Evolutionary conservation across 2,888 invertebrate species (phyloP).

Genomic region (Diplazon laetatorius): DNA sequence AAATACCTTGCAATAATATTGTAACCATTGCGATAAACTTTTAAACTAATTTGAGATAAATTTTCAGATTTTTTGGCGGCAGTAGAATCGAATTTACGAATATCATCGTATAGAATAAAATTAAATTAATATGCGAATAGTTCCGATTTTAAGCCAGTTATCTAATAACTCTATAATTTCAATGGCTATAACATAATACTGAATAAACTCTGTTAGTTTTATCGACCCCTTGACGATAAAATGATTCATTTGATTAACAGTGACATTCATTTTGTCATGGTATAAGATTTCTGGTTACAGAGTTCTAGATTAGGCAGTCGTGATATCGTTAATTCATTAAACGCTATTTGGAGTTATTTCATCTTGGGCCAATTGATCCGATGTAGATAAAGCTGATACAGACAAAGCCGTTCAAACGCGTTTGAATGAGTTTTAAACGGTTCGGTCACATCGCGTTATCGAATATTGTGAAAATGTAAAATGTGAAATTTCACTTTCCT

Average conservation of each 20-base stretch:
- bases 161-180: not conserved
- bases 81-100: not conserved
- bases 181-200: conserved; percentile 1
- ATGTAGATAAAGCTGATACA: too few relatives aligned
- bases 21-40: not conserved
- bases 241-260: too few relatives aligned
- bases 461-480: conserved; percentile 59
- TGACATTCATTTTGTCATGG: too few relatives aligned
- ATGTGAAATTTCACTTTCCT: conserved; percentile 88
- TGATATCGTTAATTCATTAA: too few relatives aligned
- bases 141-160: not conserved
- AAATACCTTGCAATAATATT: not conserved
- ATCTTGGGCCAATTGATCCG: too few relatives aligned
- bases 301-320: too few relatives aligned
- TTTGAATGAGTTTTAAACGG: conserved; percentile 41
- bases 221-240: too few relatives aligned
- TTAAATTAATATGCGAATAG: not conserved
- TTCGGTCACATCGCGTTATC: conserved; percentile 17
- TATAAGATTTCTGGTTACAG: too few relatives aligned
- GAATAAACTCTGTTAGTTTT: too few relatives aligned
- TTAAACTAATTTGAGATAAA: not conserved
- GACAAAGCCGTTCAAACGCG: too few relatives aligned
- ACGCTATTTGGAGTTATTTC: too few relatives aligned
- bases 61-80: not conserved
- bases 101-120: conserved; percentile 1